Evolutionary conservation across 2,797 vertebrate genomes (phyloP).

Genomic region (Galago senegalensis): DNA sequence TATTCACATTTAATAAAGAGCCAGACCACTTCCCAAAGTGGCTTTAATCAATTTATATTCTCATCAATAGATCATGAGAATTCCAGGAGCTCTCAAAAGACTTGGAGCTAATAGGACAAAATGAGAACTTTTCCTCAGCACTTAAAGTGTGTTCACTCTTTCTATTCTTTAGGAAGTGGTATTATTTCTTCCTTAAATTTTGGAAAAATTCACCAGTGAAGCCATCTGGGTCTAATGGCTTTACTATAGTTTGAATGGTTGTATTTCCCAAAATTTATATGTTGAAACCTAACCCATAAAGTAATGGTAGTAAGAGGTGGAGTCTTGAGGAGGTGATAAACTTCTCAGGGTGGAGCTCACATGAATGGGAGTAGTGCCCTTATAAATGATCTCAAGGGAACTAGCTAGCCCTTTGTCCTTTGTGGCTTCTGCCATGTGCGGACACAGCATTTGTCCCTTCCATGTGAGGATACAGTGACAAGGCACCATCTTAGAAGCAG

Average conservation of each 20-base stretch:
- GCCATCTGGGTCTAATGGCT: background rate
- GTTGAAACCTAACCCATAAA: background rate
- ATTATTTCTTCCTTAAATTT: constrained; percentile 39
- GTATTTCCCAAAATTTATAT: background rate
- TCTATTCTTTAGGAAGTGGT: background rate
- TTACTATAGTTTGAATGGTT: background rate
- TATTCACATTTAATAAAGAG: constrained; percentile 22
- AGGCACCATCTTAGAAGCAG: background rate
- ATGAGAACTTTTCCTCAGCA: background rate
- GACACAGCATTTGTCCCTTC: background rate
- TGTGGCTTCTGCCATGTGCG: background rate
- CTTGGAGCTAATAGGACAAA: background rate
- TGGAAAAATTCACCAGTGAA: constrained; percentile 2
- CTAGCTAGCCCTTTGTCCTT: background rate
- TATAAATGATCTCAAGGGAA: background rate
- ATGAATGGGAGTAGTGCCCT: too few species aligned
- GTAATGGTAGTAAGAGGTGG: background rate
- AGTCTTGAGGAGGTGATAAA: background rate
- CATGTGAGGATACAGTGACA: background rate
- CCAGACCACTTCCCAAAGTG: background rate
- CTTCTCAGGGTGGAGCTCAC: background rate
- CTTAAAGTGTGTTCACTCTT: background rate
- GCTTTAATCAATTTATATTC: background rate
- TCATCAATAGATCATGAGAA: background rate
- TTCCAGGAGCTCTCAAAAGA: background rate